Percentiles rank a stretch among this genome's conserved stretches.
Evolutionary conservation across 2,888 invertebrate species (phyloP).

Genomic region (Lottia gigantea): DNA sequence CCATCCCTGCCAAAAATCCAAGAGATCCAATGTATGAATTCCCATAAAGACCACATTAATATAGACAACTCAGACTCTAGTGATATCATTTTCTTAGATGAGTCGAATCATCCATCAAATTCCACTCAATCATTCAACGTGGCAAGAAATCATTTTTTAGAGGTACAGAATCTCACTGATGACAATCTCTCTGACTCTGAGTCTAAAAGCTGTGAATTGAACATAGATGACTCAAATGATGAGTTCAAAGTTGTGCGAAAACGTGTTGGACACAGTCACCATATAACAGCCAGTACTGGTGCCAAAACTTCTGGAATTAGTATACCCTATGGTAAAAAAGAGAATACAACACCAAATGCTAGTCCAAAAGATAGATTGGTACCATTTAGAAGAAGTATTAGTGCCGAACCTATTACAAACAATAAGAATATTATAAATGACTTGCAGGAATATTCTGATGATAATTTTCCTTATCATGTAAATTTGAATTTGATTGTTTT

Average conservation of each 20-base stretch:
- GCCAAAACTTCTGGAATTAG: background rate
- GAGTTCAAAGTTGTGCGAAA: background rate
- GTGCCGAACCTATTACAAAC: background rate
- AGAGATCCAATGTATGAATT: background rate
- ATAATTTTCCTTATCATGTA: constrained; percentile 14
- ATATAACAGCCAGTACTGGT: background rate
- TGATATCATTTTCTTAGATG: constrained; percentile 5
- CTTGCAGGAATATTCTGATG: constrained; percentile 3
- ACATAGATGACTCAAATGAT: background rate
- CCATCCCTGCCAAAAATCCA: background rate
- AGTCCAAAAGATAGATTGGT: constrained; percentile 3
- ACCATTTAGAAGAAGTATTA: constrained; percentile 1
- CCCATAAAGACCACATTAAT: too few species aligned
- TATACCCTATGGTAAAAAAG: background rate
- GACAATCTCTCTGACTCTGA: background rate
- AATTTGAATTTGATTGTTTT: background rate
- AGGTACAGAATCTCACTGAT: background rate
- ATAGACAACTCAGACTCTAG: background rate
- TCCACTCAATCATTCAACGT: background rate
- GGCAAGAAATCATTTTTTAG: background rate
- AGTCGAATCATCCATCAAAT: background rate
- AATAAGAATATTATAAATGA: background rate
- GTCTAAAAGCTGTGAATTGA: too few species aligned
- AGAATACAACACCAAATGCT: background rate
- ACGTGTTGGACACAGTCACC: background rate